A percentile compares a stretch with the other conserved stretches of the same genome.
Conservation (phyloP, 64 coral and sea anemone species). For the Trachythela sp. region DNA sequence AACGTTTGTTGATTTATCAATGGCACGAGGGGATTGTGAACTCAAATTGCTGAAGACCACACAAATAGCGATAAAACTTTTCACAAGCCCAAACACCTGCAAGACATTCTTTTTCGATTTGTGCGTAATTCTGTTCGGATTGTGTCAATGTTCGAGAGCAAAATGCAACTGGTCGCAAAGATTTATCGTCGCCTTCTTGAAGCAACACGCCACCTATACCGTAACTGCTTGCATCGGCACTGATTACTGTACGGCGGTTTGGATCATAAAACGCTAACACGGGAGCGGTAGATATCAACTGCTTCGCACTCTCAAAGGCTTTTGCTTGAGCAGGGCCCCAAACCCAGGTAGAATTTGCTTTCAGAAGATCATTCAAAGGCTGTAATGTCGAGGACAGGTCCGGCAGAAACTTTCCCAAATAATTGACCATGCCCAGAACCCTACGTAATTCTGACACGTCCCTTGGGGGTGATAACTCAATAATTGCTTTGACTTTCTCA, state of each 20-base stretch:
- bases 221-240: constrained; percentile 35
- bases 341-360: constrained; percentile 10
- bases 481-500: neutral
- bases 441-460: constrained; percentile 23
- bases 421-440: constrained; percentile 31
- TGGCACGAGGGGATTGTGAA: constrained; percentile 44
- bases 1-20: constrained; percentile 18
- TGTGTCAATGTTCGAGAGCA: constrained; percentile 35
- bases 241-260: constrained; percentile 17
- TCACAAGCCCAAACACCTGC: constrained; percentile 41
- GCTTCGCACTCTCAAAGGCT: neutral
- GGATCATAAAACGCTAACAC: constrained; percentile 43
- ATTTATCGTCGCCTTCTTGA: constrained; percentile 10
- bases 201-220: constrained; percentile 37
- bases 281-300: neutral
- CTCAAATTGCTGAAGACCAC: constrained; percentile 18
- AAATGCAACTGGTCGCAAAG: constrained; percentile 35
- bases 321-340: neutral
- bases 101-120: constrained; percentile 48
- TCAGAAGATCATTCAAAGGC: constrained; percentile 20
- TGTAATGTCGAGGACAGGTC: neutral
- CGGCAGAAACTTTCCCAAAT: constrained; percentile 34
- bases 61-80: constrained; percentile 22
- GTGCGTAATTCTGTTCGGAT: constrained; percentile 35
- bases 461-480: constrained; percentile 7